Conservation (phyloP, 1,140 invertebrate genomes). For the Aphelenchoides fujianensis region DNA sequence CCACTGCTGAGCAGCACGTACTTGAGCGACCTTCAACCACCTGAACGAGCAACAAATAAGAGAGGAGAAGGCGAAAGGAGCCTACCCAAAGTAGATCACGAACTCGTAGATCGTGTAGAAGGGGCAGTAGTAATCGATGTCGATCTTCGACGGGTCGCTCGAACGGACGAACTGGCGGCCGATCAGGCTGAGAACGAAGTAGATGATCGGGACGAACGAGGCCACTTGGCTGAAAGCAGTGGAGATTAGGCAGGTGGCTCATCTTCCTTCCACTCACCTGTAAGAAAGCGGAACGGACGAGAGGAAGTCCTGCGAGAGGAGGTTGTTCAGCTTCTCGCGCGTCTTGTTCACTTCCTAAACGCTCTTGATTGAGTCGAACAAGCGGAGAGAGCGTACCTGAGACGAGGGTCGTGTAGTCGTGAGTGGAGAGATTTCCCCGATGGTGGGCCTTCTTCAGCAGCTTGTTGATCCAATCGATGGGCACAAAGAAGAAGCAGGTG, state of each 20-base stretch:
- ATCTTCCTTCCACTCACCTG: neutral
- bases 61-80: too few species aligned
- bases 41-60: too few species aligned
- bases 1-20: neutral
- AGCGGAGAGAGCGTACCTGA: neutral
- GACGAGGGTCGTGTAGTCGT: neutral
- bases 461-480: slow-evolving; percentile 24
- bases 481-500: slow-evolving; percentile 14
- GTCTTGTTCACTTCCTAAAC: neutral
- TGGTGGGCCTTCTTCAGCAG: slow-evolving; percentile 6
- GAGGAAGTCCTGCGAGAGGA: neutral
- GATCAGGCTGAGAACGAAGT: neutral
- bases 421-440: slow-evolving; percentile 2
- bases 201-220: neutral
- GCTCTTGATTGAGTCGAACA: neutral
- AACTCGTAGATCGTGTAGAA: neutral
- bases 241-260: neutral
- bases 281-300: neutral
- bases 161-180: neutral
- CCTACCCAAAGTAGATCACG: neutral
- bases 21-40: neutral
- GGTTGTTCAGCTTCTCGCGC: neutral
- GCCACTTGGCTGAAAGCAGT: neutral
- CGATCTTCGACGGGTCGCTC: neutral
- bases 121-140: neutral